These are phyloP conservation scores for Limnephilus lunatus DNA, from an alignment of 2,888 invertebrate species.

Conservation along the genomic window DNA sequence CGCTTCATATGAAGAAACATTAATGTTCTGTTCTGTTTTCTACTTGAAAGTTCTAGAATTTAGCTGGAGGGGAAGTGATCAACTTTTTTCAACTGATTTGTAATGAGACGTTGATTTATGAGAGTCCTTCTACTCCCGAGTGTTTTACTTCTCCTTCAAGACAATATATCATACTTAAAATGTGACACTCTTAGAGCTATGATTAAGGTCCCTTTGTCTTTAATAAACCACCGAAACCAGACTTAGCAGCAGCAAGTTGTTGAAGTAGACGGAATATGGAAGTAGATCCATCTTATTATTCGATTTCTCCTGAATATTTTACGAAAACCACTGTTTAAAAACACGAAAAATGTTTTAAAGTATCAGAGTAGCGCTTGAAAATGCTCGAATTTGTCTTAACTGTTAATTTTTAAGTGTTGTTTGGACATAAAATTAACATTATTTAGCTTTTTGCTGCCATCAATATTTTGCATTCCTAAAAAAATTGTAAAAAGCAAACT, in stretches of 20 bases:
- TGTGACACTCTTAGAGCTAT: background rate
- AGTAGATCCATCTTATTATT: background rate
- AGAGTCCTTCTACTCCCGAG: constrained; percentile 8
- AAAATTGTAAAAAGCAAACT: no score
- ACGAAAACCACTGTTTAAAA: background rate
- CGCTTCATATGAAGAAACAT: no score
- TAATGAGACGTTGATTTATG: constrained; percentile 24
- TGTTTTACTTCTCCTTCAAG: background rate
- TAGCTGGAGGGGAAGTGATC: background rate
- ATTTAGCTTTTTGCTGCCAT: no score
- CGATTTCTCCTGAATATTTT: background rate
- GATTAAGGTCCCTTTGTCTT: background rate
- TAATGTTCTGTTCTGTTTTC: background rate
- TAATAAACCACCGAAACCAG: background rate
- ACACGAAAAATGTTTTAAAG: background rate
- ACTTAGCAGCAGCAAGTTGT: background rate
- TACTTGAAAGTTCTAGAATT: background rate
- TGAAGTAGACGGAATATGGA: background rate
- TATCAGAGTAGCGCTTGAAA: background rate
- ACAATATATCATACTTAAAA: constrained; percentile 20
- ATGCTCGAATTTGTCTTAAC: background rate
- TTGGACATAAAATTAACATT: no score
- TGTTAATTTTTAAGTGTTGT: background rate
- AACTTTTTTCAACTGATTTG: background rate
- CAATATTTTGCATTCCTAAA: no score